Evolutionary conservation across 2,113 vertebrate species (phyloP).

Genomic region (Strigops habroptila): DNA sequence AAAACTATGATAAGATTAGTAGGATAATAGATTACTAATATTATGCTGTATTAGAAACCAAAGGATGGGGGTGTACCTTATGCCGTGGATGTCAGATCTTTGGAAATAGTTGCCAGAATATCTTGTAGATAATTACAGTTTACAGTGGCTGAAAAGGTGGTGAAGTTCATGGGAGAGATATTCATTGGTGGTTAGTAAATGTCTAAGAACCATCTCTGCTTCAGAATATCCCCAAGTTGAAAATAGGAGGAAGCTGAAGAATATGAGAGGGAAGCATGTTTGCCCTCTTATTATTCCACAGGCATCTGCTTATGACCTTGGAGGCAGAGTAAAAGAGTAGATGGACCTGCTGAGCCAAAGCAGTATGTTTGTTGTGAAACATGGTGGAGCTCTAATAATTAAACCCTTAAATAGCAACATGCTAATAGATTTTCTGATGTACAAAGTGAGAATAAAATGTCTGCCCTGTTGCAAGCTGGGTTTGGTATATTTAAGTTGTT

Average conservation of each 20-base stretch:
- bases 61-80: not conserved
- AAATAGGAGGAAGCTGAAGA: not conserved
- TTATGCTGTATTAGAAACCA: not conserved
- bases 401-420: slow-evolving; percentile 23
- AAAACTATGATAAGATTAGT: not conserved
- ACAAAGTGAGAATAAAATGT: slow-evolving; percentile 30
- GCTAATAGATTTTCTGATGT: not conserved
- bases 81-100: not conserved
- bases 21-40: not conserved
- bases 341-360: not conserved
- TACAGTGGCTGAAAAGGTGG: not conserved
- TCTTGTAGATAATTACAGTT: not conserved
- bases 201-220: not conserved
- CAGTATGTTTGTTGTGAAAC: not conserved
- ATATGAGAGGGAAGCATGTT: not conserved
- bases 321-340: not conserved
- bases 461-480: slow-evolving; percentile 8
- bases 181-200: not conserved
- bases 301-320: not conserved
- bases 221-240: not conserved
- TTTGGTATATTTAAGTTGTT: slow-evolving; percentile 53
- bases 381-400: slow-evolving; percentile 21
- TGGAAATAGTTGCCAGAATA: not conserved
- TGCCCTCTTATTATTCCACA: not conserved
- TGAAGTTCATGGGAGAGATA: not conserved